Evolutionary conservation across 2,113 vertebrate genomes (phyloP), one percentile per base, ranked within the genome.

Genomic region (Actenoides lindsayi): DNA sequence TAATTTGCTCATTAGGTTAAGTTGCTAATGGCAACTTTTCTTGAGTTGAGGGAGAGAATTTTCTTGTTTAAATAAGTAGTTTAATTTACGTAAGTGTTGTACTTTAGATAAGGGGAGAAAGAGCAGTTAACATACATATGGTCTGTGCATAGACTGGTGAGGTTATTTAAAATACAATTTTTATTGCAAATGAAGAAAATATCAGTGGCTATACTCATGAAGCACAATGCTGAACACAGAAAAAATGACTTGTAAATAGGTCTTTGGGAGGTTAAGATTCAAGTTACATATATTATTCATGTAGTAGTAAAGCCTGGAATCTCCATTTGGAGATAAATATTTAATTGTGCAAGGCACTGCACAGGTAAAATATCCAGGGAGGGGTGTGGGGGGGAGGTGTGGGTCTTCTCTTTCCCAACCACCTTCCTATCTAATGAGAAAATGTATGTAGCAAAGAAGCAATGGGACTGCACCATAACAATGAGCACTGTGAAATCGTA

Each of bases 311-410:
- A 90, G 39, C 62, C 65, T 91, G 74, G 65, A 84, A 75, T 92
- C 53, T 90, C 90, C 77, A 84, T 90, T 87, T 96, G 62, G 76
- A 92, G 69, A 85, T 95, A 90, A 95, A 95, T 96, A 96, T 95
- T 97, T 97, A 35, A 96, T 91, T 88, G 35, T 62, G 33, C 54
- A 74, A 90, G 82, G 31, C 50, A 62, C 18, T 65, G 28, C 13
- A 46, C 71, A 89, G 64, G 73, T 93, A 35, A 73, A 94, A 73
- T 27, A 69, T 27, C n/a, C 5, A 3, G 27, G 28, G 30, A 7
- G 0, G 13, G 56, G 33, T 78, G 50, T 51, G 23, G 42, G 42
- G 42, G 42, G 42, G 42, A 42, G 42, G 42, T 51, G 50, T 51
- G 12, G 13, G 50, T 24, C 24, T 50, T 41, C 21, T 42, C 56